Evolutionary conservation across 2,888 invertebrate species (phyloP), one percentile per base, ranked within the genome.

Genomic region (Rhorus exstirpatorius): DNA sequence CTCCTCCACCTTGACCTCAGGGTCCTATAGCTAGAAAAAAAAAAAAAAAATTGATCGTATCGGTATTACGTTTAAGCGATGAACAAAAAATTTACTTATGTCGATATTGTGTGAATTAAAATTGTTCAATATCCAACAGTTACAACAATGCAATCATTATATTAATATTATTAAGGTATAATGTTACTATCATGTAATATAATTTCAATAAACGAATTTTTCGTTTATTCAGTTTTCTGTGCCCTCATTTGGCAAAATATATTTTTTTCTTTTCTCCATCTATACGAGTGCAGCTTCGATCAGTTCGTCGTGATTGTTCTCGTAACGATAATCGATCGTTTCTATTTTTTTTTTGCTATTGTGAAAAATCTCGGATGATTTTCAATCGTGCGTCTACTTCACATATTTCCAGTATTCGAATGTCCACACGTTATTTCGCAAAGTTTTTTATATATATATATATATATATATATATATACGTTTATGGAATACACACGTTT

Each of bases 1-100:
- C 68, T 68, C 67, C 67, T 78, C 83, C 84, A 68, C 80, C 67
- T 86, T 79, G 77, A 78, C 61, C 41, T 67, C 63, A 31, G 44
- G 77, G 24, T 68, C 67, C 88, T 74, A 38, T 84, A 85, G 51
- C 41, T 26, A 38, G 7, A 24, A 6, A 51, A 51, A 51, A 51
- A 49, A 19, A 21, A 35, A 21, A 14, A 0, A 53, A 21, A 51
- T 6, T 53, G 19, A 55, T n/a, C n/a, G n/a, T 26, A 12, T 53
- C 19, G 14, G 3, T 35, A n/a, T 31, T 65, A 31, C 31, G 31
- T 35, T 35, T 7, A n/a, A 35, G 12, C 12, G 19, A 21, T 24
- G 7, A 6, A 44, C n/a, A 41, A 63, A 21, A 41, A 10, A 1
- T 21, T 19, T 21, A 1, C 6, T 51, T 51, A 2, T 14, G 1